Conservation (phyloP, 2,888 invertebrate genomes). For the Eupithecia pulchellata region DNA sequence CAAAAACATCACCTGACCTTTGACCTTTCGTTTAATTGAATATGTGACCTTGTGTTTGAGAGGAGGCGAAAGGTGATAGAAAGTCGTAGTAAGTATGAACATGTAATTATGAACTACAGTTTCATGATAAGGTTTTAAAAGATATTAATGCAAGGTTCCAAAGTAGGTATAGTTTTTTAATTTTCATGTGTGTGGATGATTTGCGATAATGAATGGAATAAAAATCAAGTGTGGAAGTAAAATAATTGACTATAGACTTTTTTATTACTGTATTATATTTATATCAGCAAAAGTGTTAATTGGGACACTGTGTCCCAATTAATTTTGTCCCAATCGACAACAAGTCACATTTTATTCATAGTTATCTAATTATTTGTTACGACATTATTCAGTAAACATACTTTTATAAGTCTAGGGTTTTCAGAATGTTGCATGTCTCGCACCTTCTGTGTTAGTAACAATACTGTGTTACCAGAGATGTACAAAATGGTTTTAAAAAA, state of each 20-base stretch:
- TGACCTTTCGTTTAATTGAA: slow-evolving; percentile 30
- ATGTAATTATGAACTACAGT: neutral
- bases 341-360: too few relatives aligned
- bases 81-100: neutral
- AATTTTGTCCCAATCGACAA: too few relatives aligned
- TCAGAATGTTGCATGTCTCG: neutral
- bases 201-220: neutral
- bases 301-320: too few relatives aligned
- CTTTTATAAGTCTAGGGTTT: too few relatives aligned
- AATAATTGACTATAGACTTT: too few relatives aligned
- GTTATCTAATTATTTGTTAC: too few relatives aligned
- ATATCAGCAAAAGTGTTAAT: too few relatives aligned
- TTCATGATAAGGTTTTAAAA: neutral
- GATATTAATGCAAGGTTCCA: neutral
- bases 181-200: neutral
- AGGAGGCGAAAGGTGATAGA: neutral
- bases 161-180: neutral
- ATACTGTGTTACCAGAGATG: neutral
- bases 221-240: neutral
- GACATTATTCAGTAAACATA: too few relatives aligned
- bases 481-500: too few relatives aligned
- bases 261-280: too few relatives aligned
- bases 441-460: neutral
- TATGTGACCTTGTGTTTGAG: slow-evolving; percentile 11
- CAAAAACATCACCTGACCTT: slow-evolving; percentile 22